Evolutionary conservation across 2,797 vertebrate genomes (phyloP), one percentile per base, ranked within the genome.

Genomic region (Poliocrania exsul): DNA sequence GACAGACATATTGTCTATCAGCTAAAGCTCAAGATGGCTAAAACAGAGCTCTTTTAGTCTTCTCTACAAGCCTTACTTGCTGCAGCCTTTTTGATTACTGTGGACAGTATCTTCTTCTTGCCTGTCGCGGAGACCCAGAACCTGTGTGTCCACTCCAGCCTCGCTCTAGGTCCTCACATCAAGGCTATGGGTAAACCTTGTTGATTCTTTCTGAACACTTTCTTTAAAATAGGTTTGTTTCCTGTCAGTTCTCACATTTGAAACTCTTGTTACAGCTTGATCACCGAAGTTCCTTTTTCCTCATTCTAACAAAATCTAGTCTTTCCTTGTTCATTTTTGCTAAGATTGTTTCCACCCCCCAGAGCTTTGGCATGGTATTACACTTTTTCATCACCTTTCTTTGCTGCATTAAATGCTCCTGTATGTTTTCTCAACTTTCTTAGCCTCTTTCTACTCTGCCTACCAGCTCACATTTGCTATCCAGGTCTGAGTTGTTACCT

Each of bases 11-110:
- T 93, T 91, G 75, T 93, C 89, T 93, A 21, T 49, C 51, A 86
- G 24, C 62, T 93, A 56, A 90, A 84, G 92, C 90, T 96, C 70
- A 95, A 94, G 93, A 93, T 95, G 95, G 86, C 95, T 96, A 94
- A 97, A 97, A 90, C 83, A 84, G 53, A 92, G 33, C 73, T 95
- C 58, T 81, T 86, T 92, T 37, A 95, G 67, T 90, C 58, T 86
- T 92, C 60, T 92, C 88, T 86, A 35, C 90, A 79, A 93, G 70
- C 73, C 80, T 90, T 96, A 51, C 71, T 92, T 91, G 73, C 92
- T 90, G 67, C 88, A 79, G 84, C 66, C 37, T 88, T 79, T 86
- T 86, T 79, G 80, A 79, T 79, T 89, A 54, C 89, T 95, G 14
- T 93, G 90, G 77, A 92, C 86, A 95, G 11, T 90, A 38, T 71